These are phyloP conservation scores for Limnodromus scolopaceus DNA, from an alignment of 2,797 vertebrate species.

Conservation along the genomic window DNA sequence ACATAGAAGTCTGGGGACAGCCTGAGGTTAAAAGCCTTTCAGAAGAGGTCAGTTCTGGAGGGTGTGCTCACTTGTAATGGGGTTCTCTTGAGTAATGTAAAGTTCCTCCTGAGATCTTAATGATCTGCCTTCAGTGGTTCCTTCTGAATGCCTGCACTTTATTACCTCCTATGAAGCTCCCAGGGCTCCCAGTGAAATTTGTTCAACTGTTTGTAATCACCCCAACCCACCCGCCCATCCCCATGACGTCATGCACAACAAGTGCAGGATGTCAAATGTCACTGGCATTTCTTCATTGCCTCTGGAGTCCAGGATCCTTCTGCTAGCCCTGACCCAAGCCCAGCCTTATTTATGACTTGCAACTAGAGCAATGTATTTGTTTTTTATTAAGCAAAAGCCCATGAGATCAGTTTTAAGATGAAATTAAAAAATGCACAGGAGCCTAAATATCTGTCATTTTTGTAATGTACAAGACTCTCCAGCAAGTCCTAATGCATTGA, in stretches of 20 bases:
- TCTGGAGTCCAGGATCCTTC: slow-evolving; percentile 33
- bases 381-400: slow-evolving; percentile 46
- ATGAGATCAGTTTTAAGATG: slow-evolving; percentile 9
- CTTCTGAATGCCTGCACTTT: slow-evolving; percentile 4
- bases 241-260: slow-evolving; percentile 56
- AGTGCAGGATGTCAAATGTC: slow-evolving; percentile 57
- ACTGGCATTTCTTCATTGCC: slow-evolving; percentile 29
- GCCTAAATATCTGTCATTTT: not conserved
- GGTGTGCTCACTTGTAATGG: not conserved
- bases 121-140: not conserved
- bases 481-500: not conserved
- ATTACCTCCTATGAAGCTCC: slow-evolving; percentile 19
- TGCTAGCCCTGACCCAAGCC: not conserved
- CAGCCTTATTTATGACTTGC: slow-evolving; percentile 40
- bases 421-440: not conserved
- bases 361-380: not conserved
- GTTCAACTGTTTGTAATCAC: slow-evolving; percentile 50
- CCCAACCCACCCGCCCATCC: not conserved
- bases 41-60: not conserved
- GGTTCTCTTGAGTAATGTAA: not conserved
- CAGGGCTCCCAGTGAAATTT: slow-evolving; percentile 41
- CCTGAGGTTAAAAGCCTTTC: not conserved
- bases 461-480: not conserved
- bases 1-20: not conserved
- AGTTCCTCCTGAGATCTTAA: not conserved